Percentiles rank a stretch among this genome's conserved stretches.
phyloP scores from a whole-genome alignment of 2,113 vertebrate species.

The Casuarius casuarius region DNA sequence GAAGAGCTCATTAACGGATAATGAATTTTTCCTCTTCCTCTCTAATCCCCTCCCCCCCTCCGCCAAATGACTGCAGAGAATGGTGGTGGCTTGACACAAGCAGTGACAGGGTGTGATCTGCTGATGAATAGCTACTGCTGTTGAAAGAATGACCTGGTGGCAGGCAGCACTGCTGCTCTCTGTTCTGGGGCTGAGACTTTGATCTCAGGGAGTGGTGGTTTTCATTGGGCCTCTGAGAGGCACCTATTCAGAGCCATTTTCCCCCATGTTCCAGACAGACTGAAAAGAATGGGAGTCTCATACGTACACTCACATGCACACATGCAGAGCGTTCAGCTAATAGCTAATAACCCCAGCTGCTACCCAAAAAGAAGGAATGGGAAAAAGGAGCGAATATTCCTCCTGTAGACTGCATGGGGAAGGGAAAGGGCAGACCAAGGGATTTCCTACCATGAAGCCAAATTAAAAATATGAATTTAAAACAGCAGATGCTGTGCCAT shows the following conservation, averaged over 20 bases:
- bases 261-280: neutral
- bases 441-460: neutral
- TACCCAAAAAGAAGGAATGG: neutral
- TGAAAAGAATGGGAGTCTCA: slow-evolving; percentile 11
- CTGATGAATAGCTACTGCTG: slow-evolving; percentile 8
- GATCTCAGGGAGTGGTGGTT: slow-evolving; percentile 59
- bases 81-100: slow-evolving; percentile 30
- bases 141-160: slow-evolving; percentile 52
- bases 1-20: slow-evolving; percentile 46
- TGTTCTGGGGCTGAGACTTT: slow-evolving; percentile 62
- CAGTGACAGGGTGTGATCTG: neutral
- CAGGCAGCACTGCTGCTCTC: neutral
- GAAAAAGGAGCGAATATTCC: neutral
- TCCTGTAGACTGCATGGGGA: neutral
- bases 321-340: neutral
- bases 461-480: neutral
- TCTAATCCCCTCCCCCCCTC: neutral
- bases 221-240: slow-evolving; percentile 11
- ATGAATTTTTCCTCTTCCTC: neutral
- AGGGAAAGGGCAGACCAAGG: neutral
- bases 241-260: slow-evolving; percentile 30
- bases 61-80: neutral
- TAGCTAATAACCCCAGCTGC: neutral
- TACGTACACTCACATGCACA: neutral
- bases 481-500: neutral